phyloP scores from a whole-genome alignment of 2,113 vertebrate species.

The Siphamia tubifer region DNA sequence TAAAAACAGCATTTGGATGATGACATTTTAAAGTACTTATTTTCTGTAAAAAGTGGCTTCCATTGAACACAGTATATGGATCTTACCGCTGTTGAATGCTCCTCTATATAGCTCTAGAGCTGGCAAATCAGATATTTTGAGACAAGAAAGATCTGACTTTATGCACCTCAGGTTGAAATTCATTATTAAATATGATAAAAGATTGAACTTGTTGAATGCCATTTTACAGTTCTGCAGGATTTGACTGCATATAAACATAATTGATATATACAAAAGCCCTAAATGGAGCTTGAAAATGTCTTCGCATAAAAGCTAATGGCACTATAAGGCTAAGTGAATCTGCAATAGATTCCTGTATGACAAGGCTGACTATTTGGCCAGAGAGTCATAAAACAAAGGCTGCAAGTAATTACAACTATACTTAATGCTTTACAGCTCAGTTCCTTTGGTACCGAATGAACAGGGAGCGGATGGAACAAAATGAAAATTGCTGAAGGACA shows the following conservation, averaged over 20 bases:
- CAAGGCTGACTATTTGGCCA: constrained; percentile 39
- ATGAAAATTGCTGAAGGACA: constrained; percentile 29
- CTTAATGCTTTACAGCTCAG: constrained; percentile 20
- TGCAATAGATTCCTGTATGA: constrained; percentile 37
- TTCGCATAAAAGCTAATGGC: constrained; percentile 58
- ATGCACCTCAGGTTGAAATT: background rate
- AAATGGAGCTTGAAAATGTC: constrained; percentile 65
- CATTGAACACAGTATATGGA: background rate
- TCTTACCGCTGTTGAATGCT: background rate
- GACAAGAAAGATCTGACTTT: background rate
- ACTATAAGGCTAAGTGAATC: constrained; percentile 55
- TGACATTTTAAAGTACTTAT: background rate
- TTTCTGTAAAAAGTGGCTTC: background rate
- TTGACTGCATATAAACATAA: constrained; percentile 50
- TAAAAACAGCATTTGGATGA: background rate
- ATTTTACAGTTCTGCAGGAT: constrained; percentile 13
- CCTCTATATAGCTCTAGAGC: background rate
- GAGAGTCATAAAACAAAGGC: constrained; percentile 50
- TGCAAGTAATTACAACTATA: constrained; percentile 56
- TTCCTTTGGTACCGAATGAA: background rate
- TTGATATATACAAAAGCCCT: constrained; percentile 46
- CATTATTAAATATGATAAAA: background rate
- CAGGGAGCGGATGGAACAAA: background rate
- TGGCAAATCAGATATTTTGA: no score
- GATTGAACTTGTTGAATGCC: constrained; percentile 24